Evolutionary conservation across 2,888 invertebrate genomes (phyloP), one percentile per base, ranked within the genome.

Genomic region (Dione vanillae): DNA sequence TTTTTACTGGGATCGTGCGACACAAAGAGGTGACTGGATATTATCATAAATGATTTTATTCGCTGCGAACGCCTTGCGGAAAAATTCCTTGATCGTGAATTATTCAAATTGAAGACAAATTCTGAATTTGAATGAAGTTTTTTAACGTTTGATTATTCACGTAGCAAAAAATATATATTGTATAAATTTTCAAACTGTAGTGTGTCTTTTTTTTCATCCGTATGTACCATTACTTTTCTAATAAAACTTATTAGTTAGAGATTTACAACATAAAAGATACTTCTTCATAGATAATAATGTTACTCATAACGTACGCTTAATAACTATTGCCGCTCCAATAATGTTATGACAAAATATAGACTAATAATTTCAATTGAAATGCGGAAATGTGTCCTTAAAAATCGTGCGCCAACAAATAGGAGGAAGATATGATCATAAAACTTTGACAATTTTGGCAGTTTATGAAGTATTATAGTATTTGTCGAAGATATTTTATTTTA

Each of bases 401-500:
- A 14, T 52, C 52, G 14, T 52, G 7, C 12, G 20, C 27, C 7
- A 12, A 27, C n/a, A 14, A 35, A n/a, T 14, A 35, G 35, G 35
- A 52, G n/a, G 52, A 52, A 52, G 35, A 52, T 35, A 52, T 14
- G 9, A 35, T 52, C 9, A 52, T 35, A 27, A 52, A 35, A 52
- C 27, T 52, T 35, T 3, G 35, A 52, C 14, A n/a, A 2, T 9
- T 52, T 19, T 51, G 27, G 14, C 27, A 14, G 2, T 52, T 14
- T n/a, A 35, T 27, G 27, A 27, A 5, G 27, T 27, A 27, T 27
- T 27, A 27, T 27, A 5, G 27, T 5, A 27, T 27, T 27, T 3
- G 27, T 27, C 2, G 27, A 27, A 27, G 27, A 27, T 3, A 27
- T 27, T 2, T 27, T 27, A n/a, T n/a, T n/a, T n/a, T n/a, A n/a